Percentiles rank a stretch among this genome's conserved stretches.
phyloP scores from a whole-genome alignment of 1,140 invertebrate species.

The Anthonomus grandis region DNA sequence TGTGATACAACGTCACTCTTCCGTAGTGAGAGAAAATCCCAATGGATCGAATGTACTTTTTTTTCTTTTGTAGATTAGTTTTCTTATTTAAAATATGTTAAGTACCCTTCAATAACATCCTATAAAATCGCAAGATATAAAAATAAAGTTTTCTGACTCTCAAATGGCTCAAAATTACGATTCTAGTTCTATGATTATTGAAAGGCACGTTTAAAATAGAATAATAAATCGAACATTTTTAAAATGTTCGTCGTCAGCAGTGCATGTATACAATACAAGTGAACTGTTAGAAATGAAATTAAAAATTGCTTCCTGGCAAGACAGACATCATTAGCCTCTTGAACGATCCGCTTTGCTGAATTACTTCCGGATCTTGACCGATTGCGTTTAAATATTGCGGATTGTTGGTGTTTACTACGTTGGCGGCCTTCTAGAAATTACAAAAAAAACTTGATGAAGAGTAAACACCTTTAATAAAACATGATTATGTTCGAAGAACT shows the following conservation, averaged over 20 bases:
- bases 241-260: slow-evolving; percentile 32
- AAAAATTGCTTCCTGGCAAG: slow-evolving; percentile 73
- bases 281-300: slow-evolving; percentile 35
- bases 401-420: slow-evolving; percentile 32
- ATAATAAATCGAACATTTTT: slow-evolving; percentile 33
- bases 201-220: slow-evolving; percentile 18
- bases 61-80: too few relatives aligned
- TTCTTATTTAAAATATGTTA: too few relatives aligned
- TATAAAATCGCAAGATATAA: too few relatives aligned
- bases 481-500: background rate
- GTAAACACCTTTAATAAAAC: background rate
- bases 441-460: too few relatives aligned
- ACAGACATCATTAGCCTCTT: slow-evolving; percentile 89
- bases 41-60: too few relatives aligned
- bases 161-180: slow-evolving; percentile 33
- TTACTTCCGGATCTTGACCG: slow-evolving; percentile 61
- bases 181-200: slow-evolving; percentile 25
- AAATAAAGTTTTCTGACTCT: slow-evolving; percentile 25
- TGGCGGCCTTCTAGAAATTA: slow-evolving; percentile 32
- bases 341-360: slow-evolving; percentile 88
- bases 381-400: slow-evolving; percentile 48
- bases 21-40: too few relatives aligned
- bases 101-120: too few relatives aligned
- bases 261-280: background rate
- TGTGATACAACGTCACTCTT: too few relatives aligned